A percentile compares a stretch with the other conserved stretches of the same genome.
Conservation (phyloP, 2,888 invertebrate genomes). For the Drosophila prolongata region DNA sequence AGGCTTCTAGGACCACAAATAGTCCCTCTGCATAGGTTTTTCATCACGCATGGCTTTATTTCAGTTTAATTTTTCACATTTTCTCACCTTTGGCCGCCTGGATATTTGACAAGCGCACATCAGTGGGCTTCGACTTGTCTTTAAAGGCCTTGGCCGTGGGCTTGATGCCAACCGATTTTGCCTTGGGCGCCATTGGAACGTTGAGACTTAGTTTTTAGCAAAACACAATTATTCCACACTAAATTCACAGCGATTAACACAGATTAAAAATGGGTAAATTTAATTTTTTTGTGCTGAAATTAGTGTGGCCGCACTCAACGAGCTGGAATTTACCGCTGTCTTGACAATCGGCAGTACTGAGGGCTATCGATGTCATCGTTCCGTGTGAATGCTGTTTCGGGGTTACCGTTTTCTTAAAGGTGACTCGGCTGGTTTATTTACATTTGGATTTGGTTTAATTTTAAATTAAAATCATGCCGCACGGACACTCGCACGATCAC, state of each 20-base stretch:
- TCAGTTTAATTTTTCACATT: constrained; percentile 1
- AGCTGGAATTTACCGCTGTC: constrained; percentile 8
- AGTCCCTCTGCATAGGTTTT: neutral
- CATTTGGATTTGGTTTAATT: constrained; percentile 18
- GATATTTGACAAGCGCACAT: constrained; percentile 97
- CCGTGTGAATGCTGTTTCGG: neutral
- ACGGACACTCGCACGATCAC: constrained; percentile 83
- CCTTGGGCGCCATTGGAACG: constrained; percentile 82
- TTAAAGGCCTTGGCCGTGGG: constrained; percentile 88
- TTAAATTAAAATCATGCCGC: constrained; percentile 75
- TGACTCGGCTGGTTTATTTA: constrained; percentile 37
- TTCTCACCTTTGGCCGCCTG: constrained; percentile 97
- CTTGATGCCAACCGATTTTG: constrained; percentile 72
- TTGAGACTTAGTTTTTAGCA: constrained; percentile 37
- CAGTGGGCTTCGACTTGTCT: constrained; percentile 96
- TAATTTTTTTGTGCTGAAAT: constrained; percentile 31
- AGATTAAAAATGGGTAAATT: constrained; percentile 58
- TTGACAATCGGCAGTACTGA: neutral
- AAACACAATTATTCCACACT: constrained; percentile 42
- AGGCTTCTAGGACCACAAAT: constrained; percentile 44
- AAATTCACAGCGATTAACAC: constrained; percentile 64
- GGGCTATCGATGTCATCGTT: neutral
- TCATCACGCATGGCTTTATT: neutral
- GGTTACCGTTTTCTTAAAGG: constrained; percentile 14
- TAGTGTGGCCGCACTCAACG: neutral